phyloP scores from a whole-genome alignment of 2,797 vertebrate genomes.

The Gymnocypris eckloni region DNA sequence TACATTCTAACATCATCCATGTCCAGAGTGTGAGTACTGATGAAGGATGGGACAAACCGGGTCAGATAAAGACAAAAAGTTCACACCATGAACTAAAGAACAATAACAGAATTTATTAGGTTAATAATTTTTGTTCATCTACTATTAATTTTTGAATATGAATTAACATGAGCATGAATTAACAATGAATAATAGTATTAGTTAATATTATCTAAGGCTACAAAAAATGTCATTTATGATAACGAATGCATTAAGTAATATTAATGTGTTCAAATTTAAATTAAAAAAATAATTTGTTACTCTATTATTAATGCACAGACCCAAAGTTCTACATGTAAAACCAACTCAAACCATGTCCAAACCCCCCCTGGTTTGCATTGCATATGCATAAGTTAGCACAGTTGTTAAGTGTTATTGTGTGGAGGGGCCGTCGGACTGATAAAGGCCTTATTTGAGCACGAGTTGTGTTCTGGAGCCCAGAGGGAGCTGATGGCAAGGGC shows the following conservation, averaged over 20 bases:
- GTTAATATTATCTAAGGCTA: not conserved
- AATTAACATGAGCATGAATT: not conserved
- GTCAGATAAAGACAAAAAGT: no score
- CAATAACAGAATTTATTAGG: no score
- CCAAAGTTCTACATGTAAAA: not conserved
- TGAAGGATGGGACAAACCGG: no score
- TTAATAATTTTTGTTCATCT: not conserved
- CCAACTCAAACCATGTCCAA: not conserved
- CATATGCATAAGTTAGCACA: not conserved
- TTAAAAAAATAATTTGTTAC: not conserved
- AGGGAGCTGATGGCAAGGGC: conserved; percentile 45
- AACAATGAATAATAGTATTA: not conserved
- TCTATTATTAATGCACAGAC: conserved; percentile 1
- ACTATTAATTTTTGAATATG: not conserved
- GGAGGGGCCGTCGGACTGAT: conserved; percentile 3
- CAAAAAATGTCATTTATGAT: not conserved
- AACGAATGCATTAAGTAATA: not conserved
- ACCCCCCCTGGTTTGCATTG: not conserved
- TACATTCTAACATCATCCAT: no score
- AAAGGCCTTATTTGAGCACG: conserved; percentile 29
- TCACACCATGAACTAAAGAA: no score
- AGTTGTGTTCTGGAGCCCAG: conserved; percentile 27
- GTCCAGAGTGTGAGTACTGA: no score
- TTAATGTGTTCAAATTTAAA: not conserved
- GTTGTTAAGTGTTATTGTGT: conserved; percentile 33